A percentile compares a stretch with the other conserved stretches of the same genome.
Evolutionary conservation across 2,113 vertebrate species (phyloP).

Genomic region (Mugil cephalus): DNA sequence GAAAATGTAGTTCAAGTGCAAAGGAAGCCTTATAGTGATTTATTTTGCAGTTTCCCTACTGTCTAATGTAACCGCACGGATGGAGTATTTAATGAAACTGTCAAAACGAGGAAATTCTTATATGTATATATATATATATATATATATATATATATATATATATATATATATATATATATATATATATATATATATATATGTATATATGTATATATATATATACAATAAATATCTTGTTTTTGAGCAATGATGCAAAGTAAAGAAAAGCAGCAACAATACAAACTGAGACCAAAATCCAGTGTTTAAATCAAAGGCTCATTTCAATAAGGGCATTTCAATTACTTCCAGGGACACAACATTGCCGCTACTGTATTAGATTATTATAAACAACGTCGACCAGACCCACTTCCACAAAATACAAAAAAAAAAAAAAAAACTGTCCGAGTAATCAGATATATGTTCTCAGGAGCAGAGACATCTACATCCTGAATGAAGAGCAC

Average conservation of each 20-base stretch:
- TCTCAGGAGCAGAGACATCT: slow-evolving; percentile 36
- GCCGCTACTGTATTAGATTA: slow-evolving; percentile 13
- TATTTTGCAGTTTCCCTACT: too few species aligned
- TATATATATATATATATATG: too few species aligned
- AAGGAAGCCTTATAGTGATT: too few species aligned
- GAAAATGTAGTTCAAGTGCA: too few species aligned
- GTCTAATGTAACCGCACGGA: too few species aligned
- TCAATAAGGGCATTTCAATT: slow-evolving; percentile 42
- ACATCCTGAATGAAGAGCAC: slow-evolving; percentile 68
- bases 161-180: too few species aligned
- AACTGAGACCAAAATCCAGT: slow-evolving; percentile 4
- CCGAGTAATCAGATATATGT: slow-evolving; percentile 57
- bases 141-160: too few species aligned
- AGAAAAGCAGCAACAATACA: neutral
- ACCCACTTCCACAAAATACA: slow-evolving; percentile 17
- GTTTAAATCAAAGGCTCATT: slow-evolving; percentile 30
- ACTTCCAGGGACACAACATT: slow-evolving; percentile 5
- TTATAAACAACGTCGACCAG: slow-evolving; percentile 17
- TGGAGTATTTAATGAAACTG: too few species aligned
- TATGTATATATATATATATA: too few species aligned
- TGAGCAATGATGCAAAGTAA: neutral
- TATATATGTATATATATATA: too few species aligned
- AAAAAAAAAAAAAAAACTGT: neutral
- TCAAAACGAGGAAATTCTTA: too few species aligned
- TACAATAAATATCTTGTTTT: too few species aligned